These are phyloP conservation scores for Carollia perspicillata DNA, from an alignment of 2,113 vertebrate genomes.

Conservation along the genomic window DNA sequence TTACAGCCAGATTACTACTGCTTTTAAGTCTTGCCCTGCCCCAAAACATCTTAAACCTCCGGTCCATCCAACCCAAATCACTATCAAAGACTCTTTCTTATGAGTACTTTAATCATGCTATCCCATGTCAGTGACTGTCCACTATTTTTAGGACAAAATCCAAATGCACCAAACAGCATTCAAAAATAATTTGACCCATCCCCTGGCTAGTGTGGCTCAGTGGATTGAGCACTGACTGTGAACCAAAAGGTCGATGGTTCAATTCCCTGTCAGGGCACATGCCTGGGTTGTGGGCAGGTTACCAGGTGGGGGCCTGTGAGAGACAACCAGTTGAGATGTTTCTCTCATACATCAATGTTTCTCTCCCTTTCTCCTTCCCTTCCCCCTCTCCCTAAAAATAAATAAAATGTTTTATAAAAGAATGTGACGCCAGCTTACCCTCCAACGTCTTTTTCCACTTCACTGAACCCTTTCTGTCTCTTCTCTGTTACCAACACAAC, in stretches of 20 bases:
- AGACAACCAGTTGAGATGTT: too few relatives aligned
- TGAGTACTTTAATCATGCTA: not conserved
- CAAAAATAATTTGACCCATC: not conserved
- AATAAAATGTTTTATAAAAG: too few relatives aligned
- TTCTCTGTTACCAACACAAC: not conserved
- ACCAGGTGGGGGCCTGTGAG: too few relatives aligned
- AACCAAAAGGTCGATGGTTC: too few relatives aligned
- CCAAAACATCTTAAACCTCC: not conserved
- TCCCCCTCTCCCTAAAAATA: too few relatives aligned
- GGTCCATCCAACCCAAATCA: not conserved
- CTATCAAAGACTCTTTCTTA: not conserved
- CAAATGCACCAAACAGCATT: not conserved
- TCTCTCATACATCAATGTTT: too few relatives aligned
- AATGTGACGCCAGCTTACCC: not conserved
- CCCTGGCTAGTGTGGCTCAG: too few relatives aligned
- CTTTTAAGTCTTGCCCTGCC: not conserved
- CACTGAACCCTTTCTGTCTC: not conserved
- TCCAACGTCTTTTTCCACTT: slow-evolving; percentile 18
- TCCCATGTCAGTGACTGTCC: not conserved
- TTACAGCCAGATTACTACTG: not conserved
- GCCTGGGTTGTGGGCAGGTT: too few relatives aligned
- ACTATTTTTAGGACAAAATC: not conserved
- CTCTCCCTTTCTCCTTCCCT: too few relatives aligned
- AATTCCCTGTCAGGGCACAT: too few relatives aligned
- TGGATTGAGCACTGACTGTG: too few relatives aligned